These are phyloP conservation scores for Gambusia affinis DNA, from an alignment of 2,113 vertebrate genomes.

Conservation along the genomic window DNA sequence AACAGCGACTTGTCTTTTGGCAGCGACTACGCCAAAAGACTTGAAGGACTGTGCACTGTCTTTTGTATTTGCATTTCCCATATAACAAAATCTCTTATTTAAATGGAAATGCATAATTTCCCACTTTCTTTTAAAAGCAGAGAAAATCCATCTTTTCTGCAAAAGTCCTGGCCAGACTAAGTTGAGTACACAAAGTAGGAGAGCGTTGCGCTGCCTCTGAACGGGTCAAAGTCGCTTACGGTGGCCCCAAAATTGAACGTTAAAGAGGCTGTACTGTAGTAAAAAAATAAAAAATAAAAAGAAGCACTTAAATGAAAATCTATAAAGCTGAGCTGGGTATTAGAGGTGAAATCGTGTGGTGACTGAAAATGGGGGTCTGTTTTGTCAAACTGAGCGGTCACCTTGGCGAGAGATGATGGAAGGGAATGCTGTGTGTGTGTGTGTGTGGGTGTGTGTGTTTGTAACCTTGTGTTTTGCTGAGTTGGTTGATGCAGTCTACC, in stretches of 20 bases:
- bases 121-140: background rate
- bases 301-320: slow-evolving; percentile 22
- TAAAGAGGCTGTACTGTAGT: background rate
- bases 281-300: slow-evolving; percentile 12
- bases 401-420: background rate
- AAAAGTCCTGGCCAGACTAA: background rate
- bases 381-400: background rate
- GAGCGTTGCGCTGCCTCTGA: background rate
- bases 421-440: background rate
- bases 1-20: too few relatives aligned
- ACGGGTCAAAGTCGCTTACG: background rate
- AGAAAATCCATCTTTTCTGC: background rate
- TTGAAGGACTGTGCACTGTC: background rate
- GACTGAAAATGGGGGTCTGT: background rate
- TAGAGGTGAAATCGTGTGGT: background rate
- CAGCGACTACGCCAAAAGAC: too few relatives aligned
- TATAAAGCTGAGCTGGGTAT: background rate
- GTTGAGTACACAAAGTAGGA: background rate
- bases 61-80: too few relatives aligned
- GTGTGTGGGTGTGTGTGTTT: too few relatives aligned
- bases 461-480: too few relatives aligned
- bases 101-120: background rate
- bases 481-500: background rate
- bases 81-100: background rate
- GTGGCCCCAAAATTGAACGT: background rate